phyloP scores from a whole-genome alignment of 2,797 vertebrate species.

The Schizopygopsis malacanthus region DNA sequence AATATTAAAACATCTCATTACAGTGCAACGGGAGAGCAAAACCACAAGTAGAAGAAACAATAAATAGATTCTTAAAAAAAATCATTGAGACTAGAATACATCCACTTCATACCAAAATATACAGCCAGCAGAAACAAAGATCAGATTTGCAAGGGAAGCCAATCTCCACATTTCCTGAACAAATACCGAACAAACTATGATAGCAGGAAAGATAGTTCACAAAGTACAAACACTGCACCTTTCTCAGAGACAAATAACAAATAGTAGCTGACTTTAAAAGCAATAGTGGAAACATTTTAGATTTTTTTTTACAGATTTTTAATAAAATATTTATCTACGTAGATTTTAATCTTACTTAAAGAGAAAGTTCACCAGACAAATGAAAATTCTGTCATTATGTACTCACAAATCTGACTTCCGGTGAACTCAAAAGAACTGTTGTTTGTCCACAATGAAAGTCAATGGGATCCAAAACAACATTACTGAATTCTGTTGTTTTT shows the following conservation, averaged over 20 bases:
- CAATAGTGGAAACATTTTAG: constrained; percentile 67
- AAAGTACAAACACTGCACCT: constrained; percentile 78
- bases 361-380: not conserved
- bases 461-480: not conserved
- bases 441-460: not conserved
- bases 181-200: constrained; percentile 78
- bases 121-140: constrained; percentile 84
- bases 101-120: constrained; percentile 84
- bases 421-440: not conserved
- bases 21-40: constrained; percentile 86
- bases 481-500: not conserved
- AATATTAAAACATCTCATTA: constrained; percentile 86
- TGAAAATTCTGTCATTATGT: not conserved
- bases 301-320: constrained; percentile 57
- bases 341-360: constrained; percentile 36
- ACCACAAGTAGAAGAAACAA: constrained; percentile 84
- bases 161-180: constrained; percentile 77
- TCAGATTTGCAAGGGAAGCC: constrained; percentile 73
- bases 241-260: constrained; percentile 72
- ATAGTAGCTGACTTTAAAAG: constrained; percentile 74
- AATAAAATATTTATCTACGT: constrained; percentile 75
- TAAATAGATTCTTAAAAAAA: constrained; percentile 66
- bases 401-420: not conserved
- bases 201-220: constrained; percentile 79
- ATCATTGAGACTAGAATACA: constrained; percentile 69